Evolutionary conservation across 37 sponge, comb jelly and placozoan genomes (phyloP).

Genomic region (Geodia barretti): DNA sequence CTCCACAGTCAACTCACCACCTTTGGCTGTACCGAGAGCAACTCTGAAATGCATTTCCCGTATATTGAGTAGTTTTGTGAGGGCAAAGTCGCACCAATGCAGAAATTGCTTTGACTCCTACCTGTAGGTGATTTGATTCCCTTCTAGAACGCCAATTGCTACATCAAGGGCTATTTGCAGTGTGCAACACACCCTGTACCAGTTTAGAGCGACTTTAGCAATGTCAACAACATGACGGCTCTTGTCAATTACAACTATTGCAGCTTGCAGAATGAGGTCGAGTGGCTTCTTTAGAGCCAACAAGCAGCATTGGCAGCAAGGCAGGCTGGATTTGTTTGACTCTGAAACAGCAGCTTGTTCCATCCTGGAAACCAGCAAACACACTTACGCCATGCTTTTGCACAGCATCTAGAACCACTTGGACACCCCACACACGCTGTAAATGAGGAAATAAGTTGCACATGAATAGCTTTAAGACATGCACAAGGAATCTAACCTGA

Average conservation of each 20-base stretch:
- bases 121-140: not conserved
- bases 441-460: not conserved
- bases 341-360: conserved; percentile 31
- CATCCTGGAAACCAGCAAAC: conserved; percentile 3
- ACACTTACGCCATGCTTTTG: conserved; percentile 25
- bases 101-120: not conserved
- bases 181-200: not conserved
- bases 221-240: conserved; percentile 2
- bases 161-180: not conserved
- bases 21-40: not conserved
- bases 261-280: not conserved
- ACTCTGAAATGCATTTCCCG: conserved; percentile 20
- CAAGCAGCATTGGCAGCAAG: conserved; percentile 9
- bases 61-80: conserved; percentile 3
- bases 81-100: not conserved
- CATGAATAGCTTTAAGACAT: not conserved
- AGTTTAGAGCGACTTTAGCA: conserved; percentile 1
- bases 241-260: conserved; percentile 10
- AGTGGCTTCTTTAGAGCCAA: conserved; percentile 1
- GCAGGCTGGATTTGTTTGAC: conserved; percentile 31
- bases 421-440: conserved; percentile 24
- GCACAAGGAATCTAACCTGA: not conserved
- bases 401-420: conserved; percentile 14
- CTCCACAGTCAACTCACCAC: not conserved
- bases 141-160: not conserved